Conservation (phyloP, 2,797 vertebrate species). For the Rhadinocentrus ornatus region DNA sequence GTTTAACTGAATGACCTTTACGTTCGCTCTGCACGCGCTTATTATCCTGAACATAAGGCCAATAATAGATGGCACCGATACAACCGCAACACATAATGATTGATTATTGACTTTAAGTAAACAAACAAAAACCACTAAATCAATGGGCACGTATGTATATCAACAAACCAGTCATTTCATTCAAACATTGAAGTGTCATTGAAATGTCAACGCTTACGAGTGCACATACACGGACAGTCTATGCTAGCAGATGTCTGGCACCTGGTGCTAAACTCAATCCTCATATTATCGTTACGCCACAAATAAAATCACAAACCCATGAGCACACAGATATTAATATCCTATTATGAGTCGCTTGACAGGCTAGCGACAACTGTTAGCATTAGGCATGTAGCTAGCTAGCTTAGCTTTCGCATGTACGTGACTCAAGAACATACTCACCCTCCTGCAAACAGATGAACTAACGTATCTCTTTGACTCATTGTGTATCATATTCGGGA, state of each 20-base stretch:
- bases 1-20: slow-evolving; percentile 1
- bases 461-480: slow-evolving; percentile 96
- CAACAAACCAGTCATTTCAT: slow-evolving; percentile 22
- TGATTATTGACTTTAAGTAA: background rate
- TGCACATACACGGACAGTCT: background rate
- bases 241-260: slow-evolving; percentile 2
- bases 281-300: background rate
- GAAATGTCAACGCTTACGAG: slow-evolving; percentile 10
- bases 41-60: slow-evolving; percentile 20
- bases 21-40: slow-evolving; percentile 3
- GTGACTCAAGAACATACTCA: slow-evolving; percentile 74
- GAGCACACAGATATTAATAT: background rate
- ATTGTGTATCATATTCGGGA: slow-evolving; percentile 92
- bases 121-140: background rate
- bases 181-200: slow-evolving; percentile 44
- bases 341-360: background rate
- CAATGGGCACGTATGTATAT: background rate
- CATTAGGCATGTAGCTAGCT: slow-evolving; percentile 44
- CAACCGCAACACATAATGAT: background rate
- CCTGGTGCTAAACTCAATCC: background rate
- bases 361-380: slow-evolving; percentile 25
- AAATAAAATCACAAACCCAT: background rate
- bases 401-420: slow-evolving; percentile 15
- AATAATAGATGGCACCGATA: background rate
- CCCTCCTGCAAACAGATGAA: slow-evolving; percentile 99